Evolutionary conservation across 2,797 vertebrate species (phyloP), one percentile per base, ranked within the genome.

Genomic region (Adrianichthys oophorus): DNA sequence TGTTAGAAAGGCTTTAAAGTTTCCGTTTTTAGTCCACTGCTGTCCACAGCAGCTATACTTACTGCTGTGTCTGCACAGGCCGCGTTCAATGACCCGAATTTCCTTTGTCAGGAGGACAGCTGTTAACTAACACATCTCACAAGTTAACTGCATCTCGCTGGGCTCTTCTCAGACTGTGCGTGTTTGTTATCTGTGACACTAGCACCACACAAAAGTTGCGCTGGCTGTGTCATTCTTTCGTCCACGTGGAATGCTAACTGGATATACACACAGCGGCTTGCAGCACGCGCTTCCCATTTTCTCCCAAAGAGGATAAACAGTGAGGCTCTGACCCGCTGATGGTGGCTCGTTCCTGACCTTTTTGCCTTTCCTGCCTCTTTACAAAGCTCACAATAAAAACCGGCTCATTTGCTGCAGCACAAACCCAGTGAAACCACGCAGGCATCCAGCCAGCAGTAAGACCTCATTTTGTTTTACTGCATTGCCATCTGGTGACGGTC

Each of bases 221-320:
- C 59, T 32, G 0, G 29, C 26, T 47, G 12, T 42, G 57, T 66
- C 47, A 45, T 16, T 46, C 50, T 73, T 53, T n/a, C 48, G 46
- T 53, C 54, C 59, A 48, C 18, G 44, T 43, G 59, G 59, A 45
- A 29, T 1, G 44, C 58, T 85, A 87, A 89, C 66, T 74, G 66
- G 63, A 85, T 83, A 72, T 13, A 46, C 70, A 37, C n/a, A 6
- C 68, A 62, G 56, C 53, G 46, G 57, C 26, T 37, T 19, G 60
- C 19, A 73, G 70, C 88, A 85, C 72, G 76, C 47, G 78, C 76
- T 74, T 73, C 68, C 59, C 15, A 74, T 88, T 83, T 82, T 15
- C 44, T 10, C 59, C 51, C 13, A 3, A 49, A 40, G 48, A 29
- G 21, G 63, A 58, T 48, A 15, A 32, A 32, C 23, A 7, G 50